phyloP scores from a whole-genome alignment of 2,888 invertebrate genomes.

The Rhagonycha lutea region DNA sequence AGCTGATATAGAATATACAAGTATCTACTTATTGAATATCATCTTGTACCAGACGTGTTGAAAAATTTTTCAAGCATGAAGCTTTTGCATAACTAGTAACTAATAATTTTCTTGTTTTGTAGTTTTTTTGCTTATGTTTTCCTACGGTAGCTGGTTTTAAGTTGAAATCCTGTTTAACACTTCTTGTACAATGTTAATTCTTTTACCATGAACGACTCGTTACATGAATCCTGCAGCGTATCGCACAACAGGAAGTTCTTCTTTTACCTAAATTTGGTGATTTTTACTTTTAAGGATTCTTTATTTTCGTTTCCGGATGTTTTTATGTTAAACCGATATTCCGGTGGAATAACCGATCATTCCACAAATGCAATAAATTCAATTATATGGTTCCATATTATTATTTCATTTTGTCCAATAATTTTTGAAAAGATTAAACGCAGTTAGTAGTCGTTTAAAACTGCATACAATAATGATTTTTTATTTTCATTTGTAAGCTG shows the following conservation, averaged over 20 bases:
- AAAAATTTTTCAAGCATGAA: not conserved
- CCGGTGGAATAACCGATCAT: constrained; percentile 8
- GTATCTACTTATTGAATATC: not conserved
- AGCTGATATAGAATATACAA: not conserved
- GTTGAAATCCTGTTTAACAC: not conserved
- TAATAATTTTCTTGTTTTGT: not conserved
- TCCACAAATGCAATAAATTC: not conserved
- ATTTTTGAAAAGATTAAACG: not conserved
- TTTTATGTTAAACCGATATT: not conserved
- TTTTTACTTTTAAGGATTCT: constrained; percentile 4
- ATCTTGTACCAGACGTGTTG: not conserved
- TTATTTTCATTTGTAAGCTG: not conserved
- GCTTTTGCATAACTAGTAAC: not conserved
- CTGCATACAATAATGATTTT: not conserved
- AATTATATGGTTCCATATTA: not conserved
- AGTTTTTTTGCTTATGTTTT: not conserved
- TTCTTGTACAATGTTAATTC: not conserved
- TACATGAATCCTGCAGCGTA: not conserved
- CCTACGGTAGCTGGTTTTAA: not conserved
- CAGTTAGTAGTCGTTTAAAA: not conserved
- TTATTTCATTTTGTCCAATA: not conserved
- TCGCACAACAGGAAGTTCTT: constrained; percentile 9
- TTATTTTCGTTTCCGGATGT: constrained; percentile 4
- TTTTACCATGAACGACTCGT: not conserved
- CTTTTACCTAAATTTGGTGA: constrained; percentile 8